A percentile compares a stretch with the other conserved stretches of the same genome.
Evolutionary conservation across 2,113 vertebrate genomes (phyloP).

Genomic region (Sterna hirundo): DNA sequence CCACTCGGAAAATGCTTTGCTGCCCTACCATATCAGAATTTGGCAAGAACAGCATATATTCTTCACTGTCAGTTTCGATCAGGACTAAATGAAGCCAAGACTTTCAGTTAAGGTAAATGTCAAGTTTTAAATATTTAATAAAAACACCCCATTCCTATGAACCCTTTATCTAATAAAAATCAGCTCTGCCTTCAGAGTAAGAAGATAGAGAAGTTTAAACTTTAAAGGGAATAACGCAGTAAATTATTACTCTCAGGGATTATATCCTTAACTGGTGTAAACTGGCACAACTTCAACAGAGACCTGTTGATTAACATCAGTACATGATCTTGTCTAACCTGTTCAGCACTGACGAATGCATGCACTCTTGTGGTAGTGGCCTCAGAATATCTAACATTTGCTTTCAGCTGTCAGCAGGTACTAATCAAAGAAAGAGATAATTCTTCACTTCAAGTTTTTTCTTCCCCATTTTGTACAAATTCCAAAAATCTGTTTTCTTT

Average conservation of each 20-base stretch:
- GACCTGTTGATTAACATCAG: not conserved
- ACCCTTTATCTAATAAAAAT: constrained; percentile 46
- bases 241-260: constrained; percentile 60
- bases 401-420: constrained; percentile 46
- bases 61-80: constrained; percentile 57
- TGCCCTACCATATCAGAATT: constrained; percentile 27
- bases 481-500: constrained; percentile 35
- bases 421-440: constrained; percentile 21
- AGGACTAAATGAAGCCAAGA: constrained; percentile 42
- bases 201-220: constrained; percentile 57
- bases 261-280: not conserved
- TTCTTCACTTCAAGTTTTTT: constrained; percentile 30
- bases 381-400: not conserved
- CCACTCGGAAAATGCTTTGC: not conserved
- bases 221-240: constrained; percentile 52
- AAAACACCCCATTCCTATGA: constrained; percentile 56
- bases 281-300: not conserved
- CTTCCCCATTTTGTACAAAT: constrained; percentile 14
- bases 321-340: constrained; percentile 16
- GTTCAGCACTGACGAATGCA: not conserved
- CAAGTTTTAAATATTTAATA: constrained; percentile 71
- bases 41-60: constrained; percentile 48
- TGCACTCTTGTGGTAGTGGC: not conserved
- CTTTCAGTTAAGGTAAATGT: constrained; percentile 53
- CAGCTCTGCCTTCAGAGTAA: constrained; percentile 32